Conservation (phyloP, 2,113 vertebrate species). For the Crotophaga sulcirostris region DNA sequence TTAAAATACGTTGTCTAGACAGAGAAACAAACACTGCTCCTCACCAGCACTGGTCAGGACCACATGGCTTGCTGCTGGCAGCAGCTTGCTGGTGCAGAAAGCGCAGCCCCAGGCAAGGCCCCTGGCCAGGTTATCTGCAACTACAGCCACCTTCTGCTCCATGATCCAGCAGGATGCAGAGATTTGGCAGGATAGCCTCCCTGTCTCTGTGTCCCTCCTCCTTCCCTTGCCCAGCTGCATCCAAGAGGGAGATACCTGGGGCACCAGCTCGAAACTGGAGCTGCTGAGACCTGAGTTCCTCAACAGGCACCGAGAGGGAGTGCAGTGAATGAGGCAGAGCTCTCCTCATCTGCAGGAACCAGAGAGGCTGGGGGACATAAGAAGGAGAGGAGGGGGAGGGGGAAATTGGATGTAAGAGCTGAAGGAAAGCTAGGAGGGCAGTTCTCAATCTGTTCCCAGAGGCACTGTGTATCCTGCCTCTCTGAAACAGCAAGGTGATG, state of each 20-base stretch:
- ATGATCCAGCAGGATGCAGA: not conserved
- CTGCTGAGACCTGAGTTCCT: not conserved
- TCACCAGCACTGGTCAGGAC: not conserved
- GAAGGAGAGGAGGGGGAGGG: not conserved
- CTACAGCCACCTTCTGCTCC: not conserved
- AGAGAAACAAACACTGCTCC: not conserved
- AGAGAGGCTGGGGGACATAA: fast-evolving
- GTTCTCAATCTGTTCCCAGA: not conserved
- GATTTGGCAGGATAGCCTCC: not conserved
- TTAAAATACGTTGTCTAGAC: not conserved
- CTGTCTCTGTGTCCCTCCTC: fast-evolving
- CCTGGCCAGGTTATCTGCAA: not conserved
- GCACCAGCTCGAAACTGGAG: not conserved
- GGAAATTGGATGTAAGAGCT: not conserved
- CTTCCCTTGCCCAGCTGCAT: not conserved
- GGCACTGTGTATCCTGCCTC: fast-evolving
- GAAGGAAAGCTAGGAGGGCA: not conserved
- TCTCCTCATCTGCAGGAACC: not conserved
- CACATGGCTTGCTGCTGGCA: not conserved
- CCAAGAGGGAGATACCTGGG: not conserved
- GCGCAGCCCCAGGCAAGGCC: fast-evolving
- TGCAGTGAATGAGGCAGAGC: too few species aligned
- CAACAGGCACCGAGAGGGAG: fast-evolving
- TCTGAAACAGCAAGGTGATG: not conserved
- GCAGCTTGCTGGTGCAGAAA: not conserved